Evolutionary conservation across 2,113 vertebrate species (phyloP).

Genomic region (chimpanzee (Pan troglodytes)): DNA sequence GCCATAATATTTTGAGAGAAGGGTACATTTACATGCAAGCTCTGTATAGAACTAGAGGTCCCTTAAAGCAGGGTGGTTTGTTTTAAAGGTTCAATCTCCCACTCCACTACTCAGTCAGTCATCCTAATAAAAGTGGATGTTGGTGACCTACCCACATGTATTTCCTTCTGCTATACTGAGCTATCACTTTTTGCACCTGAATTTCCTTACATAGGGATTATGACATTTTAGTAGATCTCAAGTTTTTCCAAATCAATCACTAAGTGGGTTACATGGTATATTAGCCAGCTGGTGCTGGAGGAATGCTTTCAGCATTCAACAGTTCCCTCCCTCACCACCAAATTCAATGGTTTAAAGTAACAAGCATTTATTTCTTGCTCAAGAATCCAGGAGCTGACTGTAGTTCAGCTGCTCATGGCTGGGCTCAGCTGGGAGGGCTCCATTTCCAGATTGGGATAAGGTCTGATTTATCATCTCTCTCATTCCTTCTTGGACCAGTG

Average conservation of each 20-base stretch:
- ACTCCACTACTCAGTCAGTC: neutral
- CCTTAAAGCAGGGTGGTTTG: neutral
- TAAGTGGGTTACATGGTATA: accelerated
- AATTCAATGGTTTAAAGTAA: neutral
- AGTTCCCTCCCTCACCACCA: neutral
- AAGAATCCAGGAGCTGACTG: too few species aligned
- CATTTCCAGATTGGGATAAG: neutral
- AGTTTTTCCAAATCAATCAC: neutral
- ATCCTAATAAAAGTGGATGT: neutral
- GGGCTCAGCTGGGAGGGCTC: neutral
- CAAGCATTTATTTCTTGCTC: neutral
- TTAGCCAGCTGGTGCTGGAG: neutral
- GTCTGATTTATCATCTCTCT: neutral
- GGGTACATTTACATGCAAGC: neutral
- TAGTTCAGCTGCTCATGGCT: too few species aligned
- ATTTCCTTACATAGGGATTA: neutral
- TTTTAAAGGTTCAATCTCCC: neutral
- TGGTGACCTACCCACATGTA: neutral
- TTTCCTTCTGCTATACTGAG: neutral
- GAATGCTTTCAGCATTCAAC: neutral
- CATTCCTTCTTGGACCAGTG: neutral
- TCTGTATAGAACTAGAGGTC: neutral
- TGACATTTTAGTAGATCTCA: neutral
- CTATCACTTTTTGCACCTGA: neutral
- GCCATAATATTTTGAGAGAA: too few species aligned